Percentiles rank a stretch among this genome's conserved stretches.
Conservation (phyloP, 2,888 invertebrate species). For the Drosophila cognata region DNA sequence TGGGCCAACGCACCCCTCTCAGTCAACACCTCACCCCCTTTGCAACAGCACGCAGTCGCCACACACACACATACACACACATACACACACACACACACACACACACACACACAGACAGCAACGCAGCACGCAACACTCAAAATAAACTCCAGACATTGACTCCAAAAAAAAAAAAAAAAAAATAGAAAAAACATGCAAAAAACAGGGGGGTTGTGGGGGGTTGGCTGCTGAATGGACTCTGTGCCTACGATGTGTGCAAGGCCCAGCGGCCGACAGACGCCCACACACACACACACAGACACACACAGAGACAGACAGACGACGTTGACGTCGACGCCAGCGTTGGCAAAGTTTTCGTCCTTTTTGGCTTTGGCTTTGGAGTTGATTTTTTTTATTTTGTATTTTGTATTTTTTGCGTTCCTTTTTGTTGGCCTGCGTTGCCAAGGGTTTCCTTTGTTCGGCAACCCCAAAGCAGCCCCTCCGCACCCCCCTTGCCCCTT, state of each 20-base stretch:
- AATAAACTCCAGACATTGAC: slow-evolving; percentile 78
- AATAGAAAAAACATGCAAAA: neutral
- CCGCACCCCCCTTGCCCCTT: neutral
- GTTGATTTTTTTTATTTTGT: slow-evolving; percentile 23
- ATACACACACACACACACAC: slow-evolving; percentile 40
- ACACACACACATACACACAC: slow-evolving; percentile 63
- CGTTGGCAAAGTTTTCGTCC: slow-evolving; percentile 49
- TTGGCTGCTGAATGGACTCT: slow-evolving; percentile 49
- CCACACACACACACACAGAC: slow-evolving; percentile 40
- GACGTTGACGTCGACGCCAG: slow-evolving; percentile 39
- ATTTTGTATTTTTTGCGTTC: slow-evolving; percentile 46
- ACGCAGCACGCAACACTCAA: slow-evolving; percentile 68
- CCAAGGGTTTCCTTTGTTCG: slow-evolving; percentile 83
- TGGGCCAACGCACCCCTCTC: slow-evolving; percentile 3
- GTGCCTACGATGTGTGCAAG: slow-evolving; percentile 59
- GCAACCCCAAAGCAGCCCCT: slow-evolving; percentile 18
- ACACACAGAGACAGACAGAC: slow-evolving; percentile 50
- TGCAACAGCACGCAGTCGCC: slow-evolving; percentile 74
- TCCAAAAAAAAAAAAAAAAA: slow-evolving; percentile 62
- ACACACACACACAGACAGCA: slow-evolving; percentile 39
- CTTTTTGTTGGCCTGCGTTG: slow-evolving; percentile 82
- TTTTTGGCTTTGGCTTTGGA: slow-evolving; percentile 32
- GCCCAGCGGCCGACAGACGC: slow-evolving; percentile 70
- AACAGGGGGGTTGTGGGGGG: neutral
- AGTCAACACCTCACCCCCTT: slow-evolving; percentile 5